Evolutionary conservation across 2,113 vertebrate genomes (phyloP), one percentile per base, ranked within the genome.

Genomic region (Lepus europaeus): DNA sequence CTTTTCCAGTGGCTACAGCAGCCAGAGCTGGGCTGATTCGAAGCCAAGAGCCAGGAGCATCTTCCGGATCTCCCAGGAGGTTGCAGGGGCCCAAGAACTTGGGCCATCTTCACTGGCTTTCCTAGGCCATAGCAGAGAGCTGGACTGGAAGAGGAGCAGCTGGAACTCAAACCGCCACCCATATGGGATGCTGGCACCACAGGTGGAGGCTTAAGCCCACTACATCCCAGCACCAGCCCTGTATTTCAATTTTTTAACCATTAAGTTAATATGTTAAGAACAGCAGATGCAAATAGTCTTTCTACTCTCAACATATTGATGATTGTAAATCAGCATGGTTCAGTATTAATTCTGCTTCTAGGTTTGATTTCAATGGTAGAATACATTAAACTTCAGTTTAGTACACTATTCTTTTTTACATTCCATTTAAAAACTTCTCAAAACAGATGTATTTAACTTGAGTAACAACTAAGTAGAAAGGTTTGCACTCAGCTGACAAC

Each of bases 401-500:
- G 29, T 68, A 53, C 86, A 36, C 23, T 88, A 22, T 76, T 76
- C 10, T 92, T 95, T 95, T 87, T 72, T 19, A 79, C 95, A 36
- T 96, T 73, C 45, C 73, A 97, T 96, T 76, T 72, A 81, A 76
- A 89, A 76, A 51, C 5, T 22, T 82, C 68, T 91, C 82, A 84
- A 93, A 87, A 93, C 23, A 95, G 51, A 81, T 72, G 11, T 94
- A 87, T 53, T 94, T 93, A 96, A 81, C 61, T 59, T 29, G 70
- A 96, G 85, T 96, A 76, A 95, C 82, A 92, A 92, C 86, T n/a
- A 94, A 92, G 87, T 89, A 53, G 95, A 97, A 93, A 69, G 91
- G 56, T 89, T 94, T 22, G 76, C 78, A 87, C 59, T 66, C 93
- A 93, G 79, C 91, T 94, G 91, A 96, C 92, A 97, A 96, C 69